Conservation (phyloP, 2,113 vertebrate genomes). For the Ursus arctos region DNA sequence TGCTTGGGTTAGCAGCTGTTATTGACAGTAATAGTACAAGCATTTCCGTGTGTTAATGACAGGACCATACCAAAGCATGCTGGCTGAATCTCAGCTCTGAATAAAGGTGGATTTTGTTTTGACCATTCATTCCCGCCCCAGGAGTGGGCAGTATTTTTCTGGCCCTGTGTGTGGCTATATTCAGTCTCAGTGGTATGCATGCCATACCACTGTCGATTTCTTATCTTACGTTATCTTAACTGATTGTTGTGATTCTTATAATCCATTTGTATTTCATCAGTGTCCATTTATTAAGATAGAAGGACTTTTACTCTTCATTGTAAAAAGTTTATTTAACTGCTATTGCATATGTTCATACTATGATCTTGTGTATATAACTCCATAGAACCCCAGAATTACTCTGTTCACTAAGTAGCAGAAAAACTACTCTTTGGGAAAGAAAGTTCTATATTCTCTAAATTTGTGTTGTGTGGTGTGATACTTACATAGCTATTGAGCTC, state of each 20-base stretch:
- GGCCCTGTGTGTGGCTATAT: not conserved
- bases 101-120: not conserved
- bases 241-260: not conserved
- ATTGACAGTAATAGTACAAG: not conserved
- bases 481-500: not conserved
- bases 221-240: not conserved
- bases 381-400: not conserved
- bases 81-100: not conserved
- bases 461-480: not conserved
- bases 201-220: not conserved
- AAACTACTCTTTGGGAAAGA: not conserved
- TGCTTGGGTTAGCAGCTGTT: not conserved
- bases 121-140: not conserved
- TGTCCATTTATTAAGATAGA: not conserved
- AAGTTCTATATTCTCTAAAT: not conserved
- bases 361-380: not conserved
- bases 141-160: not conserved
- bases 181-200: fast-evolving
- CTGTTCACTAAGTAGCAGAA: not conserved
- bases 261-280: not conserved
- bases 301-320: not conserved
- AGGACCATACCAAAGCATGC: not conserved
- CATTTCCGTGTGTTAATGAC: not conserved
- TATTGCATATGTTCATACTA: not conserved
- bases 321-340: not conserved